Percentiles rank a stretch among this genome's conserved stretches.
Conservation (phyloP, 2,113 vertebrate species). For the Phodopus roborovskii region DNA sequence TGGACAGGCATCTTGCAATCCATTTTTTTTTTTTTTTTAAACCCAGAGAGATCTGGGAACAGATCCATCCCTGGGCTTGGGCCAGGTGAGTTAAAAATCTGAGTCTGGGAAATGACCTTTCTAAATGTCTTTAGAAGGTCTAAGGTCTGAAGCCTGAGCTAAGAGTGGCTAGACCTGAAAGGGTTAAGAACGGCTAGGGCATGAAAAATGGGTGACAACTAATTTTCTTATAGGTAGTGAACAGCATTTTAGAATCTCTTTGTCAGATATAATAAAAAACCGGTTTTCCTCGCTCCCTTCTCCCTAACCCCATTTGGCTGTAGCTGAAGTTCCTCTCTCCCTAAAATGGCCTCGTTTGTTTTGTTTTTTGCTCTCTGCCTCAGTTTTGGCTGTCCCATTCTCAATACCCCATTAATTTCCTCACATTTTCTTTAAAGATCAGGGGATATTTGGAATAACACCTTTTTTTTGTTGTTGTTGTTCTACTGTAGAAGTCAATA, state of each 20-base stretch:
- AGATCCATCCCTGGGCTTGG: not conserved
- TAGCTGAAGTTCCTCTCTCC: not conserved
- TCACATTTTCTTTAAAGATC: constrained; percentile 24
- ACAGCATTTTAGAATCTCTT: not conserved
- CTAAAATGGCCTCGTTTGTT: not conserved
- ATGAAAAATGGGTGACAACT: not conserved
- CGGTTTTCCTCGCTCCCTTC: not conserved
- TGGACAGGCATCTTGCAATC: rapidly evolving
- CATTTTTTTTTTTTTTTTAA: not conserved
- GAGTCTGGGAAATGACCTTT: not conserved
- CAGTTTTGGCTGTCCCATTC: not conserved
- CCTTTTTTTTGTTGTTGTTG: not conserved
- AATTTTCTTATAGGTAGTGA: not conserved
- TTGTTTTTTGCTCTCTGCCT: not conserved
- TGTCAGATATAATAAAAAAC: not conserved
- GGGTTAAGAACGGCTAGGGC: not conserved
- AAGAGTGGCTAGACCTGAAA: not conserved
- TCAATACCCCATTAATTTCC: not conserved
- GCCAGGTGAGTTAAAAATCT: not conserved
- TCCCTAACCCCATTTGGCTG: not conserved
- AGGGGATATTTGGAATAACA: not conserved
- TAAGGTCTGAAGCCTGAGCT: not conserved
- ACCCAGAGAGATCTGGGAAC: not conserved
- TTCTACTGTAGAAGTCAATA: not conserved
- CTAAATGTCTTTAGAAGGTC: no score